Evolutionary conservation across 1,140 invertebrate genomes (phyloP).

Genomic region (Rhagoletis pomonella): DNA sequence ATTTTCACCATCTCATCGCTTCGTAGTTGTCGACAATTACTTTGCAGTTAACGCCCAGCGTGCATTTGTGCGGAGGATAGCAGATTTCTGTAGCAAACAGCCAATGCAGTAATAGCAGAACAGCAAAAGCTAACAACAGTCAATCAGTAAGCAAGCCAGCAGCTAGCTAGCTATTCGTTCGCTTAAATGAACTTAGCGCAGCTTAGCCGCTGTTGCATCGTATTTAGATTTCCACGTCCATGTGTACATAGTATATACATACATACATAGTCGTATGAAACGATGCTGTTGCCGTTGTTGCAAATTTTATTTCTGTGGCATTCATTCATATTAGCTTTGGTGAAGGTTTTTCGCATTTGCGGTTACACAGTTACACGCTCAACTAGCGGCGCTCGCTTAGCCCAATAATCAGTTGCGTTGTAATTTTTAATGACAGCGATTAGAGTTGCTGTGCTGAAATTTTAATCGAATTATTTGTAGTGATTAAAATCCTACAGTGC

Average conservation of each 20-base stretch:
- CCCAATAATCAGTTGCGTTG: slow-evolving; percentile 19
- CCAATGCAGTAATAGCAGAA: background rate
- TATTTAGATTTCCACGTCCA: background rate
- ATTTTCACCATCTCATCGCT: slow-evolving; percentile 16
- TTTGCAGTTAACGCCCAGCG: slow-evolving; percentile 52
- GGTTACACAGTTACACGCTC: background rate
- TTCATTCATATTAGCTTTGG: background rate
- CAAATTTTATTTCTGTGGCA: background rate
- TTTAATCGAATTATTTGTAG: slow-evolving; percentile 51
- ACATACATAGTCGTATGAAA: too few species aligned
- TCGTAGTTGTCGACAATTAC: slow-evolving; percentile 40
- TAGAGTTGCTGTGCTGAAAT: slow-evolving; percentile 42
- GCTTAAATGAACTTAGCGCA: slow-evolving; percentile 11
- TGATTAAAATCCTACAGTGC: slow-evolving; percentile 14
- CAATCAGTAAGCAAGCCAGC: slow-evolving; percentile 35
- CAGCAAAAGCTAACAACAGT: slow-evolving; percentile 12
- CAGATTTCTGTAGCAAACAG: background rate
- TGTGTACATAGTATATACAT: background rate
- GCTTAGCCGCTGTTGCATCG: background rate
- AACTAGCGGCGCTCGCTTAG: slow-evolving; percentile 10
- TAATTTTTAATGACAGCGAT: slow-evolving; percentile 50
- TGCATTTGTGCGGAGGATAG: slow-evolving; percentile 18
- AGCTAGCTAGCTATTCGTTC: slow-evolving; percentile 16
- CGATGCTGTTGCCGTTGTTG: background rate
- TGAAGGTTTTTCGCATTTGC: background rate